Evolutionary conservation across 1,140 invertebrate species (phyloP), one percentile per base, ranked within the genome.

Genomic region (Drosophila lowei): DNA sequence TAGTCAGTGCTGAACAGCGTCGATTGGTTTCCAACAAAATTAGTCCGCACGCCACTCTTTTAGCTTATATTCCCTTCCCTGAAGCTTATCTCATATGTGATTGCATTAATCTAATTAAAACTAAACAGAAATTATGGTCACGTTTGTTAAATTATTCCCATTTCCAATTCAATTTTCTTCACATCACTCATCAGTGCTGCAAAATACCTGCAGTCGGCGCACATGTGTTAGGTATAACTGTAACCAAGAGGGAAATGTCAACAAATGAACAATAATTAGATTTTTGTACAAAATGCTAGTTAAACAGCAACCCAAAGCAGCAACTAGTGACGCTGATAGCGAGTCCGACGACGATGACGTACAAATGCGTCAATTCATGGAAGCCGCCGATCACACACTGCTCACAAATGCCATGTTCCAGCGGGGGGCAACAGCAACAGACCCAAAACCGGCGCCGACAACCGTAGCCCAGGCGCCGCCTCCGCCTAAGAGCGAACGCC

Each of bases 351-450:
- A 79, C 7, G 72, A 84, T 62, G 63, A 72, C 3, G 59, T 66
- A 11, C 66, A 79, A 28, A 57, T 84, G 63, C 66, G 56, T 0
- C 76, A 72, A 25, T 79, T 84, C 13, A 18, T 79, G 21, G 79
- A 79, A 57, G 80, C 80, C 0, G 66, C 80, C 16, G 80, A 84
- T 41, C 73, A 68, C 53, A 84, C 75, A 2, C 57, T 84, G 25
- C 63, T 84, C 9, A 79, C 63, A 5, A 84, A 84, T 53, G 63
- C 57, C 1, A 84, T 84, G 80, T 84, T 58, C 8, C 79, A 79
- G 2, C 13, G 15, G 2, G 8, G 8, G 47, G 5, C 30, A 53
- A 9, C 6, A 0, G 5, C 25, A 2, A 2, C n/a, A 8, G 5
- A 49, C 0, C 5, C 25, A 38, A 46, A 38, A 2, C 38, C 25